Conservation (phyloP, 2,113 vertebrate genomes). For the Carassius gibelio region DNA sequence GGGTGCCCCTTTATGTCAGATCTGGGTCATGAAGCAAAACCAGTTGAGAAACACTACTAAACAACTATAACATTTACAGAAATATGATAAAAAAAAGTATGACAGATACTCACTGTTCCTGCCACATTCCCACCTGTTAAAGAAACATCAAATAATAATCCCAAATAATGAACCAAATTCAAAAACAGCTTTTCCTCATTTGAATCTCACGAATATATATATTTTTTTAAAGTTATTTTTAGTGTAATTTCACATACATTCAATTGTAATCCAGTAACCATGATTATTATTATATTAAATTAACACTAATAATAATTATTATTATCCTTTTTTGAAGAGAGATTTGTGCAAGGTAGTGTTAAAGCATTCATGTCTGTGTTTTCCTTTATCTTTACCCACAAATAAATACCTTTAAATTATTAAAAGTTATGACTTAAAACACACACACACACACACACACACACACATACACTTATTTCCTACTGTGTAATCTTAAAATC, state of each 20-base stretch:
- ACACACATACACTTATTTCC: background rate
- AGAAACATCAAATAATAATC: slow-evolving; percentile 34
- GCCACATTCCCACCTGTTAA: slow-evolving; percentile 81
- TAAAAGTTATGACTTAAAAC: background rate
- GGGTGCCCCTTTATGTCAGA: background rate
- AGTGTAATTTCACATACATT: background rate
- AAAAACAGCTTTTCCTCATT: background rate
- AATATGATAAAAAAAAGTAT: background rate
- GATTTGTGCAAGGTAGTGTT: background rate
- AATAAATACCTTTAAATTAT: background rate
- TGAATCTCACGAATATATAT: background rate
- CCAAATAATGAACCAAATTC: background rate
- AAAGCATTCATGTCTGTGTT: background rate
- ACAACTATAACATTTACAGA: background rate
- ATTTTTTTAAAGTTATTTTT: background rate
- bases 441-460: background rate
- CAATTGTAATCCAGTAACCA: background rate
- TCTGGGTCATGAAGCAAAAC: background rate
- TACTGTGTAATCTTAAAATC: background rate
- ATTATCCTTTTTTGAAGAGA: too few relatives aligned
- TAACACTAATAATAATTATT: too few relatives aligned
- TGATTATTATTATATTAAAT: background rate
- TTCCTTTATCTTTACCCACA: background rate
- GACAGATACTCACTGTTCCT: slow-evolving; percentile 74
- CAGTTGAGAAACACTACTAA: background rate